Base-by-base conservation (phyloP, 2,888 invertebrate genomes). In the Drosophila setosimentum region DNA sequence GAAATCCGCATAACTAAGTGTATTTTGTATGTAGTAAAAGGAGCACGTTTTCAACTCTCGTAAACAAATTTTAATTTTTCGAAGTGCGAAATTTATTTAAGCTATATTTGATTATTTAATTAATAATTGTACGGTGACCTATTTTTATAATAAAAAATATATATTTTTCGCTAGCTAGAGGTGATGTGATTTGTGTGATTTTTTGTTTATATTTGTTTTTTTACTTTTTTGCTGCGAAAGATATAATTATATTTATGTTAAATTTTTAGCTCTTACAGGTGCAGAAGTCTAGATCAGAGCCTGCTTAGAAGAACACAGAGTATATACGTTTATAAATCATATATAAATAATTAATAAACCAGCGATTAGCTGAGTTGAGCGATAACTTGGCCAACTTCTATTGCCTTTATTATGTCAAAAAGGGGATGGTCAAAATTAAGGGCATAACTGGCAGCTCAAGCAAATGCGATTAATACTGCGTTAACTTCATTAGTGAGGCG, bases 401-500 rank as follows among this genome's bases (percentile, higher is more conserved):
- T 59, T 16, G 45, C 16, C 16, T 21, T 27, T 18, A 53, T 7
- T 13, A 10, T 13, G 1, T 16, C 27, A 35, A 51, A 59, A 35
- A 29, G 61, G 37, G 68, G 30, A 21, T 32, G 32, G 61, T 32
- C 57, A 35, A 42, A 33, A 60, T 45, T 42, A 8, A 10, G 42
- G 21, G 21, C 2, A 27, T 2, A 51, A 54, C 0, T 33, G 59
- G 11, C 58, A 49, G 30, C 37, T 55, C 42, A 49, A 29, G 50
- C 57, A 49, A 68, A 75, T 68, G 62, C 59, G 55, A 72, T 78
- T 78, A 73, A 73, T 71, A 64, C 61, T 70, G 68, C 72, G 73
- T 73, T 54, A 73, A 82, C 70, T 72, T 78, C 80, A 78, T 80
- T 80, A 76, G 78, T 65, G 73, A 59, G 60, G 18, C 55, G 62